Base-by-base conservation (phyloP, 2,113 vertebrate genomes). In the Cavia porcellus region DNA sequence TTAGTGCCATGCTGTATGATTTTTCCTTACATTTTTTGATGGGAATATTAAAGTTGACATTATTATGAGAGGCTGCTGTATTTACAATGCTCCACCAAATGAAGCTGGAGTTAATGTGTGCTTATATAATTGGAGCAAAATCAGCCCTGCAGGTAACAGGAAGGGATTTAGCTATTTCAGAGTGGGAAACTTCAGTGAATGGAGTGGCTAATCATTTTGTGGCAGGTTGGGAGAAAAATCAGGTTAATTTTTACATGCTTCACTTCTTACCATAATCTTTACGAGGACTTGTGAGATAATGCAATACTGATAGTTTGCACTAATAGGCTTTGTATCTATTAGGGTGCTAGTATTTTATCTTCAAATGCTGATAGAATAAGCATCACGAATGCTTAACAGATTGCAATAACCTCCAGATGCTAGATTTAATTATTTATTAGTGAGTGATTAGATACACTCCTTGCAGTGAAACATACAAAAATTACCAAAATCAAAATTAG, bases 291-390 rank as follows among this genome's bases (percentile, higher is more conserved):
- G 92, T 94, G 96, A 90, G 84, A 97, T 75, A 62, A 90, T n/a
- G 97, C 85, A 86, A 50, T 30, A 64, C 2, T 95, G 95, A 96
- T 94, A 97, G 91, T 94, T 97, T 38, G 38, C 38, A 77, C 79
- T 98, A 98, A 97, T 81, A 97, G 70, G 59, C 81, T 96, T 95
- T 91, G n/a, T 96, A 96, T 97, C 95, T 97, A 96, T 98, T 97
- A 96, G 62, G 86, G 96, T 96, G 92, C 98, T 98, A 98, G 96
- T 95, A 97, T 96, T 98, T 98, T 98, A 97, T 98, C 96, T 85
- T 83, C 35, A 97, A 96, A 92, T 28, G 24, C 94, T 96, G 92
- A 96, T 96, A 96, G 86, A 79, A 90, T 74, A 84, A 86, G 30
- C 35, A 75, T 93, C n/a, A 82, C 68, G 72, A 97, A 57, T 93